Conservation (phyloP, 2,888 invertebrate genomes). For the Rotaria sp. region DNA sequence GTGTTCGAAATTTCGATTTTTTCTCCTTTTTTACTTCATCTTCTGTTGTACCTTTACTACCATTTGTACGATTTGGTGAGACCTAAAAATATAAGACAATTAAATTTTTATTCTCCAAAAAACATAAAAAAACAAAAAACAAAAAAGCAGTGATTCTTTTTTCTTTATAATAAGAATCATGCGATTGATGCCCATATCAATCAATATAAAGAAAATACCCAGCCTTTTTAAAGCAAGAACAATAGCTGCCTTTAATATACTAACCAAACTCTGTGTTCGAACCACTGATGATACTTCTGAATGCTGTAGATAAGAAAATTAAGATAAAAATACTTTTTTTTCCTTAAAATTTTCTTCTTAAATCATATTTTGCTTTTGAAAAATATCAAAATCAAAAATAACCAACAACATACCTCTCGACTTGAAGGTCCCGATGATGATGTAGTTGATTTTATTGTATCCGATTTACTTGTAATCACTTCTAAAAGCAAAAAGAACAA, state of each 20-base stretch:
- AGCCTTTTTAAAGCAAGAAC: not conserved
- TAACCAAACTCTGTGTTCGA: not conserved
- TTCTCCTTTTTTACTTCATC: constrained; percentile 3
- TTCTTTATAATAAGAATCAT: not conserved
- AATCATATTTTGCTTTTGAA: too few species aligned
- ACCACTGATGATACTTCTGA: not conserved
- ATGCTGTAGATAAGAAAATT: not conserved
- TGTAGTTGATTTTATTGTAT: constrained; percentile 24
- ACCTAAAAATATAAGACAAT: not conserved
- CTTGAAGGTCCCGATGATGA: not conserved
- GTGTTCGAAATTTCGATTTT: constrained; percentile 27
- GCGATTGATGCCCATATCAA: not conserved
- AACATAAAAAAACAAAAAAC: not conserved
- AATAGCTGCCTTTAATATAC: not conserved
- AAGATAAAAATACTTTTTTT: too few species aligned
- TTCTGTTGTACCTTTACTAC: not conserved
- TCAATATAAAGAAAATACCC: too few species aligned
- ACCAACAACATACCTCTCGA: not conserved
- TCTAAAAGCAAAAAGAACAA: not conserved
- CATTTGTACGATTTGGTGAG: constrained; percentile 1
- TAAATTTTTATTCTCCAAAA: not conserved
- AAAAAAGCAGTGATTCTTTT: not conserved
- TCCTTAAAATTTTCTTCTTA: not conserved
- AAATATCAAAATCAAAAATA: not conserved
- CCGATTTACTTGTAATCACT: constrained; percentile 6